Evolutionary conservation across 2,113 vertebrate genomes (phyloP).

Genomic region (Mandrillus leucophaeus): DNA sequence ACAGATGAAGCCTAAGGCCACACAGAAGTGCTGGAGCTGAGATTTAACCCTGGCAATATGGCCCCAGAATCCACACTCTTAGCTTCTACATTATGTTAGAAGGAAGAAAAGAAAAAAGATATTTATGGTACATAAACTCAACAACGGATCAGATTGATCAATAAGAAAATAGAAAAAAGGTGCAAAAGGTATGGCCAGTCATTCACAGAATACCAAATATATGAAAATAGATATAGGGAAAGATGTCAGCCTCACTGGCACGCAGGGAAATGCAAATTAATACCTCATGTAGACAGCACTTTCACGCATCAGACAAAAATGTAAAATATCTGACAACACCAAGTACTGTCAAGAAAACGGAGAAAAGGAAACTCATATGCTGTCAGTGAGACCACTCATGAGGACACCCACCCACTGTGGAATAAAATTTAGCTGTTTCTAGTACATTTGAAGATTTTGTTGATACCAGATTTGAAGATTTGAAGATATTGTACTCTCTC

Average conservation of each 20-base stretch:
- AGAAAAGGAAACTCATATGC: neutral
- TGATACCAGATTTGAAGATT: neutral
- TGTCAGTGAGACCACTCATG: neutral
- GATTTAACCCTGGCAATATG: neutral
- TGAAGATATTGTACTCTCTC: neutral
- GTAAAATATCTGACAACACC: neutral
- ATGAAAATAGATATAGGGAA: neutral
- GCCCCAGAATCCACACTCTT: neutral
- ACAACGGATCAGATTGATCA: neutral
- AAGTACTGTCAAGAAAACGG: neutral
- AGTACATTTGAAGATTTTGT: neutral
- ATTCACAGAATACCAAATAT: neutral
- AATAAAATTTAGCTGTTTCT: neutral
- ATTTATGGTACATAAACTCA: neutral
- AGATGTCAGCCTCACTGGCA: neutral
- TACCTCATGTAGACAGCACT: neutral
- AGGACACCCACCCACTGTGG: neutral
- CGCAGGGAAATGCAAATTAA: slow-evolving; percentile 11
- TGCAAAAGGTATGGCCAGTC: neutral
- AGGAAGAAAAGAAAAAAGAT: neutral
- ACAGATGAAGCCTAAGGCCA: neutral
- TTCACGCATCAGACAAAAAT: neutral
- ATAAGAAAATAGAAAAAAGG: neutral
- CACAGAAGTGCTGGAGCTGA: neutral
- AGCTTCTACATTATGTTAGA: neutral